A percentile compares a stretch with the other conserved stretches of the same genome.
These are phyloP conservation scores for Marmota flaviventris DNA, from an alignment of 2,113 vertebrate species.

Conservation along the genomic window DNA sequence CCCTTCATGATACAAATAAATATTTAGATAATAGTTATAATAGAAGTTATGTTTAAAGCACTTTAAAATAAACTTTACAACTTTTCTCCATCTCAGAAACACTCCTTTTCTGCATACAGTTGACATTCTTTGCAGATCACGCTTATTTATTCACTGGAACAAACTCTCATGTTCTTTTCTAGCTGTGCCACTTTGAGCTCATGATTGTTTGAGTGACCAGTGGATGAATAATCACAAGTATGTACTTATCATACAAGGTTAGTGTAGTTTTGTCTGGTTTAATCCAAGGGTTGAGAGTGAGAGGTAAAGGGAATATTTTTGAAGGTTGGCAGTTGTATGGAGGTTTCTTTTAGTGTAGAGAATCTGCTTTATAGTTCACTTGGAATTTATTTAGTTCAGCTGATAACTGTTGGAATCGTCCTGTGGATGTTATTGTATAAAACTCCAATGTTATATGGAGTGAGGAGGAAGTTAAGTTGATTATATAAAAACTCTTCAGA, in stretches of 20 bases:
- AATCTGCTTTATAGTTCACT: neutral
- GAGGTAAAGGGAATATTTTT: neutral
- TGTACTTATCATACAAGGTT: neutral
- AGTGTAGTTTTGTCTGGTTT: constrained; percentile 14
- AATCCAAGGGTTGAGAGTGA: constrained; percentile 11
- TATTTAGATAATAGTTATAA: constrained; percentile 54
- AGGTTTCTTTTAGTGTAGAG: constrained; percentile 25
- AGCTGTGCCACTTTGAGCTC: neutral
- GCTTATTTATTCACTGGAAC: neutral
- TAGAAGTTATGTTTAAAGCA: constrained; percentile 36
- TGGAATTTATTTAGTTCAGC: constrained; percentile 36
- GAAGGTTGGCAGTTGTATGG: neutral
- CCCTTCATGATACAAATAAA: constrained; percentile 26
- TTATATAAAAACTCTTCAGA: neutral
- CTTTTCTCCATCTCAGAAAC: constrained; percentile 46
- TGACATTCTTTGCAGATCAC: constrained; percentile 27
- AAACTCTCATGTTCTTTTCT: neutral
- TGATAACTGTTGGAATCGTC: neutral
- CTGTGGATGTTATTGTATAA: neutral
- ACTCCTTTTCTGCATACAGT: neutral
- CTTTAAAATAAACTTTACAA: constrained; percentile 44
- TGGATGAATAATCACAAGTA: constrained; percentile 17
- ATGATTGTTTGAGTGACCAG: constrained; percentile 5
- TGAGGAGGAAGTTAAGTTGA: constrained; percentile 34
- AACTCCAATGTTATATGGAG: neutral